Evolutionary conservation across 2,888 invertebrate species (phyloP).

Genomic region (Tyria jacobaeae): DNA sequence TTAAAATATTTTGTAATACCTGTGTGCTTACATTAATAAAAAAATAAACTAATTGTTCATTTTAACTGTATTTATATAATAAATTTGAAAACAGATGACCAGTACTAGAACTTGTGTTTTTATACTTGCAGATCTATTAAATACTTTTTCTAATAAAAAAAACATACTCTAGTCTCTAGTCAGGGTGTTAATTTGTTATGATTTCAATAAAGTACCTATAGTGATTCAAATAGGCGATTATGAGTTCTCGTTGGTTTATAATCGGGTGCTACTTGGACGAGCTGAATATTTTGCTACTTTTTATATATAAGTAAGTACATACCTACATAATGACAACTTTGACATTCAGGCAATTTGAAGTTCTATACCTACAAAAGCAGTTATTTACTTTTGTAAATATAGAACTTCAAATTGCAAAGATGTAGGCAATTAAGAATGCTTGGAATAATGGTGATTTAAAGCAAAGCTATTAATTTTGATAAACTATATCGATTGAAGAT

Average conservation of each 20-base stretch:
- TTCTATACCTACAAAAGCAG: conserved; percentile 72
- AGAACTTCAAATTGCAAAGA: too few relatives aligned
- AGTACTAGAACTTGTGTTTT: neutral
- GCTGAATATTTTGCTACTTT: conserved; percentile 9
- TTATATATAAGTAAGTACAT: conserved; percentile 15
- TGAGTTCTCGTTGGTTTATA: neutral
- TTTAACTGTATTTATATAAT: conserved; percentile 14
- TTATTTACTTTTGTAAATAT: too few relatives aligned
- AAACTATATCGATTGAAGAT: conserved; percentile 66
- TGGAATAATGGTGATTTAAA: conserved; percentile 62
- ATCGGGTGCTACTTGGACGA: conserved; percentile 3
- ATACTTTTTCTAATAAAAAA: too few relatives aligned
- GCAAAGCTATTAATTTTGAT: conserved; percentile 70
- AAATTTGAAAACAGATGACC: conserved; percentile 13
- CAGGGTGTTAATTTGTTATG: conserved; percentile 10
- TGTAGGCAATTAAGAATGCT: conserved; percentile 62
- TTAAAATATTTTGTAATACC: conserved; percentile 12
- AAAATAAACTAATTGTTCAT: conserved; percentile 10
- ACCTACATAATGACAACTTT: conserved; percentile 30
- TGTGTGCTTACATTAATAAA: neutral
- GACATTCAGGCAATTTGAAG: conserved; percentile 51
- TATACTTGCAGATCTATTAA: too few relatives aligned
- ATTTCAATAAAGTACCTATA: conserved; percentile 2
- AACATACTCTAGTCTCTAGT: too few relatives aligned
- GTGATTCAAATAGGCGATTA: neutral